These are phyloP conservation scores for Agelaius phoeniceus DNA, from an alignment of 2,113 vertebrate genomes.

Conservation along the genomic window DNA sequence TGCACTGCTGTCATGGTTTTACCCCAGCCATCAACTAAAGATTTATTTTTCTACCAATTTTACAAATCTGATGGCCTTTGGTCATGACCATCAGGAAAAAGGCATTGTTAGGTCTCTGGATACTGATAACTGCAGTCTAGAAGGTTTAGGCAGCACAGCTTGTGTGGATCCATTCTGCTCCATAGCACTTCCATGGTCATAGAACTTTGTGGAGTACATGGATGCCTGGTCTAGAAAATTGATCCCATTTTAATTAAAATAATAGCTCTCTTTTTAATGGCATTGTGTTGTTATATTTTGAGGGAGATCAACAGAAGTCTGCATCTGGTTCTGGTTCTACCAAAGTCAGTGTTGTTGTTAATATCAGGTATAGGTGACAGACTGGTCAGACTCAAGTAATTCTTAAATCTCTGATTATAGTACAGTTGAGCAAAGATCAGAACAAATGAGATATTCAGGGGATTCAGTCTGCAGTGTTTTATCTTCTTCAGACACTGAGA, in stretches of 20 bases:
- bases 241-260: neutral
- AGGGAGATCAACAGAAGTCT: neutral
- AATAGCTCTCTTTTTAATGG: neutral
- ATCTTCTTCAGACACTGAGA: neutral
- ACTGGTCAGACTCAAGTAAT: neutral
- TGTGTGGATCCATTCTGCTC: neutral
- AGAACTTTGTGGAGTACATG: neutral
- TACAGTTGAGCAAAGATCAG: neutral
- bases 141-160: neutral
- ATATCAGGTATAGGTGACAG: neutral
- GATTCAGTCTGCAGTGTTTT: neutral
- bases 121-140: neutral
- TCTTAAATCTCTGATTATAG: neutral
- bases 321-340: neutral
- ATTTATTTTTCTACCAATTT: neutral
- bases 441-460: neutral
- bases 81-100: neutral
- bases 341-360: neutral
- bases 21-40: neutral
- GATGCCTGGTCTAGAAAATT: neutral
- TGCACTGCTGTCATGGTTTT: neutral
- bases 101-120: neutral
- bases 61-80: neutral
- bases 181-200: neutral
- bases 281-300: neutral